Evolutionary conservation across 2,113 vertebrate species (phyloP), one percentile per base, ranked within the genome.

Genomic region (Otolemur garnettii): DNA sequence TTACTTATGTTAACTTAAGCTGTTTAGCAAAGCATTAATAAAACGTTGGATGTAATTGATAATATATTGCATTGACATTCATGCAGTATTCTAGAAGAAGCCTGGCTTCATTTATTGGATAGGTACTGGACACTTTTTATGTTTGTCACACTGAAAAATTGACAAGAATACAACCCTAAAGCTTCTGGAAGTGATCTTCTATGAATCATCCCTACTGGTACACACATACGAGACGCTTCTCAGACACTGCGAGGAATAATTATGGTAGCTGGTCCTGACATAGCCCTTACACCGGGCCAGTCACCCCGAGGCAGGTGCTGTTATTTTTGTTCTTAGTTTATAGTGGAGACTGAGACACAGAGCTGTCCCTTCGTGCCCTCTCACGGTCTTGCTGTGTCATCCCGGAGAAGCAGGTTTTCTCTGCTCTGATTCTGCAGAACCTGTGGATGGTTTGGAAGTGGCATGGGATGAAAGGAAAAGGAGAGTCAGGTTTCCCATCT

Each of bases 251-350:
- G 10, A 14, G 21, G n/a, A 71, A 15, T 57, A 26, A 19, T 57
- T 8, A 21, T 22, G 22, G 4, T 7, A 9, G 42, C 7, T 7
- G 11, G 11, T 17, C 38, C 35, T 62, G 45, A 7, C 0, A 1
- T 0, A 30, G 38, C 62, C 77, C 24, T 78, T 24, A 13, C 14
- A 38, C 33, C 55, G 26, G 14, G 9, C 9, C 17, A 6, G 17
- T 87, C 42, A 38, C 26, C 15, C 0, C 0, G 22, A 35, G 22
- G 13, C 77, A 55, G 59, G 26, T 77, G 24, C 22, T 38, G 2
- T 21, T 14, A 10, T 42, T 42, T 78, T 10, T 68, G 15, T 33
- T 62, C 35, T 72, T 24, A 53, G 59, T 93, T 50, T 45, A 9
- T 22, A 30, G 2, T 81, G 68, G 69, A 75, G 45, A 53, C 68